phyloP scores from a whole-genome alignment of 2,113 vertebrate species.

The Panthera leo region DNA sequence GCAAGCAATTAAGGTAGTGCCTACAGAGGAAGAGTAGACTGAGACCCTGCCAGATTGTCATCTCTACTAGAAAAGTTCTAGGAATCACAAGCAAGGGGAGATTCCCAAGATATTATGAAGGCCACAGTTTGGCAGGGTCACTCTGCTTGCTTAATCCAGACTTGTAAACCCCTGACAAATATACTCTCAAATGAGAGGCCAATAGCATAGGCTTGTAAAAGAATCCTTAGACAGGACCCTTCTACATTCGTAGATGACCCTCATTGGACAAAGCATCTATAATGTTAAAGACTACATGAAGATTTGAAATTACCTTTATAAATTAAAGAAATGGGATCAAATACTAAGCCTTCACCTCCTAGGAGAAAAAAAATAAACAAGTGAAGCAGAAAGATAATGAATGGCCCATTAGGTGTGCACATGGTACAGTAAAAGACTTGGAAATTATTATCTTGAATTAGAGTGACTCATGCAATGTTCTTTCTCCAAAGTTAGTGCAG shows the following conservation, averaged over 20 bases:
- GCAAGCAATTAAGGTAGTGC: not conserved
- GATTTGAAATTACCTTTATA: not conserved
- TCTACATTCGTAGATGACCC: not conserved
- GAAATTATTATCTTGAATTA: constrained; percentile 37
- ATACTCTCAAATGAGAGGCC: not conserved
- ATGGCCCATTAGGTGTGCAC: not conserved
- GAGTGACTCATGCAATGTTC: not conserved
- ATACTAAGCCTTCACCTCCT: not conserved
- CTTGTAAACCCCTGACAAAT: not conserved
- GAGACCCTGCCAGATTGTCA: not conserved
- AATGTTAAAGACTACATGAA: not conserved
- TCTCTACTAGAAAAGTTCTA: not conserved
- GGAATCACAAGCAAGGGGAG: not conserved
- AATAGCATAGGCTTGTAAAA: not conserved
- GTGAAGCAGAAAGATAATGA: not conserved
- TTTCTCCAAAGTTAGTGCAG: not conserved
- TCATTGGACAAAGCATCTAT: not conserved
- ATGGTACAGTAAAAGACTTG: not conserved
- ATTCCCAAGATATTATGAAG: not conserved
- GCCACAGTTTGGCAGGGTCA: not conserved
- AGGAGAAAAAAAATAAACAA: not conserved
- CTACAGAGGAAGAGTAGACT: not conserved
- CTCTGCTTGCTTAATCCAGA: not conserved
- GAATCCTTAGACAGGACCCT: not conserved
- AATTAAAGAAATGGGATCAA: not conserved